Conservation (phyloP, 1,140 invertebrate genomes). For the Mycetomoellerius zeteki region DNA sequence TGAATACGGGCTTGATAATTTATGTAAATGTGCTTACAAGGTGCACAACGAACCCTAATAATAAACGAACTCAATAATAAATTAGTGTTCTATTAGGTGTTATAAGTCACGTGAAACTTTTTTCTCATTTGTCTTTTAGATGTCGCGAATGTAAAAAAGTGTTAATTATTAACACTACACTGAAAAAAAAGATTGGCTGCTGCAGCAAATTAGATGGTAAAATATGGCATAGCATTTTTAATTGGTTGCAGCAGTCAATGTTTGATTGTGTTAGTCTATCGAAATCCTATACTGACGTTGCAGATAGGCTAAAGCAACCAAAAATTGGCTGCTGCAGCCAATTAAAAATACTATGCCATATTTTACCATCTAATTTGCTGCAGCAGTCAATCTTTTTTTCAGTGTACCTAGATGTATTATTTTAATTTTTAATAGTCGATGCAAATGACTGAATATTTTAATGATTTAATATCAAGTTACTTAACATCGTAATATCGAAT, state of each 20-base stretch:
- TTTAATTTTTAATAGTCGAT: background rate
- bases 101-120: background rate
- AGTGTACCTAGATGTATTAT: background rate
- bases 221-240: no score
- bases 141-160: background rate
- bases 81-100: constrained; percentile 23
- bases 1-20: constrained; percentile 64
- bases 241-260: no score
- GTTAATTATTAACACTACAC: background rate
- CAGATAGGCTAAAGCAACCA: no score
- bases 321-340: no score
- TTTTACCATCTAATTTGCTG: no score
- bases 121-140: background rate
- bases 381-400: no score
- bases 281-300: no score
- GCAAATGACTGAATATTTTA: background rate
- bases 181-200: no score
- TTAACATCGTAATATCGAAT: background rate
- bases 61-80: constrained; percentile 17
- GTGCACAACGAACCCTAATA: background rate
- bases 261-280: no score
- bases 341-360: no score
- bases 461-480: background rate
- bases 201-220: no score
- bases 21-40: constrained; percentile 47